Conservation (phyloP, 2,113 vertebrate genomes). For the Sebastes fasciatus region DNA sequence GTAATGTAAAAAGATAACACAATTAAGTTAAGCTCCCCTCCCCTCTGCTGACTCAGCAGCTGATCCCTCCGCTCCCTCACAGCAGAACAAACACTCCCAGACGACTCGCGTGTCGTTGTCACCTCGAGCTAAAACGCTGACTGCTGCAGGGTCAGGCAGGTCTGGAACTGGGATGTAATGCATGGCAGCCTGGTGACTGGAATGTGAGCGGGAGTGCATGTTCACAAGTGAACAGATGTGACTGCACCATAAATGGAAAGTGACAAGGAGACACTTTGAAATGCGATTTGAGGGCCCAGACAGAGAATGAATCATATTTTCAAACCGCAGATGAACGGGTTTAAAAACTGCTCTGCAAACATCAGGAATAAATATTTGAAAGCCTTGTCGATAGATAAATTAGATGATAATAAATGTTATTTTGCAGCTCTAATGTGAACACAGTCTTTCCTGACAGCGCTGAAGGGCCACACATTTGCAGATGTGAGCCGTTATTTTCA, state of each 20-base stretch:
- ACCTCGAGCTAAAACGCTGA: constrained; percentile 18
- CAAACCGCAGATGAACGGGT: background rate
- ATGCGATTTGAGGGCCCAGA: background rate
- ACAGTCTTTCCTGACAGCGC: background rate
- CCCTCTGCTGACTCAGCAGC: constrained; percentile 54
- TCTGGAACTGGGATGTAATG: background rate
- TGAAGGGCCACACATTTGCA: background rate
- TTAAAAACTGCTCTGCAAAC: background rate
- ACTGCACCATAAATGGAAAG: background rate
- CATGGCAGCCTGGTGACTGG: background rate
- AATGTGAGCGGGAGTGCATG: background rate
- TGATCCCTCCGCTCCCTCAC: constrained; percentile 20
- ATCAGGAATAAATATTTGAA: background rate
- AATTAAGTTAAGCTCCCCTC: constrained; percentile 7
- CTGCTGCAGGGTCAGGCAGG: constrained; percentile 34
- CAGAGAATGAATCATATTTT: background rate
- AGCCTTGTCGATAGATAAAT: background rate
- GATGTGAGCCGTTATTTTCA: background rate
- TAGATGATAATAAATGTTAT: background rate
- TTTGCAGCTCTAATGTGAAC: background rate
- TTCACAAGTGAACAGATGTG: background rate
- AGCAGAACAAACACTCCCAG: constrained; percentile 42
- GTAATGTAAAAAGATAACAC: background rate
- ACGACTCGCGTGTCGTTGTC: background rate
- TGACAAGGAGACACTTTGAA: background rate